Evolutionary conservation across 1,140 invertebrate genomes (phyloP), one percentile per base, ranked within the genome.

Genomic region (Psilanteris sp.): DNA sequence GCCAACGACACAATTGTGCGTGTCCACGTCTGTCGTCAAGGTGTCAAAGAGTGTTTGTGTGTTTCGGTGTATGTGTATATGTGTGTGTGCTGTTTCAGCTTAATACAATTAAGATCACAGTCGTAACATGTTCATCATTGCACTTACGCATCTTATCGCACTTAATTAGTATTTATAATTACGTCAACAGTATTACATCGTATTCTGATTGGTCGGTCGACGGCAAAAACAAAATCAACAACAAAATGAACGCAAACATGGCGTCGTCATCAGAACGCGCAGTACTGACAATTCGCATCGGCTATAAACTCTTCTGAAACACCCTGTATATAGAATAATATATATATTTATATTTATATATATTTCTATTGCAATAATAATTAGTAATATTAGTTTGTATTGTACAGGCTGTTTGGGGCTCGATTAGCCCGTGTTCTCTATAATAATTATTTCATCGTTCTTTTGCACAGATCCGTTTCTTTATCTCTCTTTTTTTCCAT

Each of bases 381-480:
- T 84, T 79, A 87, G 85, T 86, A 83, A 86, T 87, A 87, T 87
- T 81, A 83, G 83, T 87, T 87, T 87, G 85, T 87, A 87, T 86
- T 82, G 80, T 86, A 87, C 85, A 86, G 81, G 80, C 82, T 85
- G 81, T 79, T 73, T 76, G 57, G 74, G 82, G 73, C 75, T 57
- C 62, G 78, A 81, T 15, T 66, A 77, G 77, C 77, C 78, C 43
- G 79, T 80, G 68, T 73, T 83, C 54, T 76, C 64, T 82, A 73
- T 79, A 78, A 74, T 78, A 80, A 80, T 81, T 78, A 74, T 48
- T 80, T 80, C 62, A 78, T 67, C 26, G 46, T 73, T 74, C 57
- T 75, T 75, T 75, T 79, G 74, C 78, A 83, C 61, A 79, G 71
- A 82, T 77, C 68, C 72, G 77, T 39, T 52, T n/a, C n/a, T n/a